Conservation (phyloP, 2,797 vertebrate species). For the Serranus cabrilla region DNA sequence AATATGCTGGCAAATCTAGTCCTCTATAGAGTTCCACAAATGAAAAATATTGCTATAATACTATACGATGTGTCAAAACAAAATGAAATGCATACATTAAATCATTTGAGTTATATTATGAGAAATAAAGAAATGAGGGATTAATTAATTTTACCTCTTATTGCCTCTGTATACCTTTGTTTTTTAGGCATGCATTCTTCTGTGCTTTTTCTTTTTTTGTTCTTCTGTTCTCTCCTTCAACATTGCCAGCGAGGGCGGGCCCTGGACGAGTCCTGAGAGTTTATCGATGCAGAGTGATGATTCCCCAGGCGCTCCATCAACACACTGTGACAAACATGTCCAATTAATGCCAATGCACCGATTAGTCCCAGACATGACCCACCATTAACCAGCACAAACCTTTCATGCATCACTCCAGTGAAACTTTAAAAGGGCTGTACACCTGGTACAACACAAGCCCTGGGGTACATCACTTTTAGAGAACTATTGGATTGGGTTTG, state of each 20-base stretch:
- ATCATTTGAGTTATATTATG: background rate
- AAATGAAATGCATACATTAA: conserved; percentile 2
- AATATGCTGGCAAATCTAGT: background rate
- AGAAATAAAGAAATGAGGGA: background rate
- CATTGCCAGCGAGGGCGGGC: conserved; percentile 6
- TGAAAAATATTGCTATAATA: background rate
- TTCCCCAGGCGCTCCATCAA: conserved; percentile 48
- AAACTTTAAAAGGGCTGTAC: conserved; percentile 24
- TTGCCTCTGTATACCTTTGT: conserved; percentile 7
- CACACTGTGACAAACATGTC: conserved; percentile 51
- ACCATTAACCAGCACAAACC: conserved; percentile 8
- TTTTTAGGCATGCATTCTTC: conserved; percentile 15
- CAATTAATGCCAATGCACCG: conserved; percentile 44
- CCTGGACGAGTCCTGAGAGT: conserved; percentile 57
- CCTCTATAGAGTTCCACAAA: background rate
- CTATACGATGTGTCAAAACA: background rate
- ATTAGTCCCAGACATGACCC: conserved; percentile 58
- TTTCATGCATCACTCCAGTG: conserved; percentile 4
- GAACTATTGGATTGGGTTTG: conserved; percentile 25
- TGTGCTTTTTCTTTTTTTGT: background rate
- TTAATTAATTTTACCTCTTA: background rate
- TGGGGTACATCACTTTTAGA: conserved; percentile 1
- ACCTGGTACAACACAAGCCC: conserved; percentile 1
- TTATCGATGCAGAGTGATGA: conserved; percentile 57
- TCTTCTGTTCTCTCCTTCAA: conserved; percentile 10